Percentiles rank a stretch among this genome's conserved stretches.
Evolutionary conservation across 2,888 invertebrate genomes (phyloP).

Genomic region (Pheosia gnoma): DNA sequence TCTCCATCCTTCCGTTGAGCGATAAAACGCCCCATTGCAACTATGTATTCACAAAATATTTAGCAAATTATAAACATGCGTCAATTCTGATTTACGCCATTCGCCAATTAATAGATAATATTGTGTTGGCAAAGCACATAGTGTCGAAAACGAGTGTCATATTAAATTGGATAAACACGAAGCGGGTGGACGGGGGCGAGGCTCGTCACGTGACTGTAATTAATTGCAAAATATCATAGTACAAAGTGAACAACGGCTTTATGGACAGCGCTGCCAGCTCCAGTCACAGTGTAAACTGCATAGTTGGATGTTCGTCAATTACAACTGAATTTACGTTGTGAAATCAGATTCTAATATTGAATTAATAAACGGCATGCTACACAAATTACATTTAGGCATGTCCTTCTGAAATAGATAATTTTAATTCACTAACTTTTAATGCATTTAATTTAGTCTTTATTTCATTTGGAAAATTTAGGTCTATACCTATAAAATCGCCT

Average conservation of each 20-base stretch:
- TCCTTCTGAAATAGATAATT: no score
- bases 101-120: conserved; percentile 4
- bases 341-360: not conserved
- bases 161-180: conserved; percentile 26
- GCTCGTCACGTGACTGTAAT: conserved; percentile 30
- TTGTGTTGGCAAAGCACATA: conserved; percentile 12
- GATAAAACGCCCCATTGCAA: not conserved
- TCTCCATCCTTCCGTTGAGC: no score
- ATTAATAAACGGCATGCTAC: no score
- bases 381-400: no score
- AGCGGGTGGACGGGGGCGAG: conserved; percentile 2
- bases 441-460: no score
- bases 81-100: not conserved
- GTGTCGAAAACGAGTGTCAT: conserved; percentile 20
- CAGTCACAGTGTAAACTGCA: not conserved
- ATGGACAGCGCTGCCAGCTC: conserved; percentile 10
- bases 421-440: no score
- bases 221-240: conserved; percentile 36
- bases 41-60: no score
- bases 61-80: not conserved
- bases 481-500: no score
- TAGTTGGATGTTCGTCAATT: no score
- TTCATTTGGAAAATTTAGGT: no score
- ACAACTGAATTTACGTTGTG: no score
- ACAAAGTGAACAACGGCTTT: conserved; percentile 16